A percentile compares a stretch with the other conserved stretches of the same genome.
Evolutionary conservation across 1,140 invertebrate species (phyloP).

Genomic region (Laupala kohalensis): DNA sequence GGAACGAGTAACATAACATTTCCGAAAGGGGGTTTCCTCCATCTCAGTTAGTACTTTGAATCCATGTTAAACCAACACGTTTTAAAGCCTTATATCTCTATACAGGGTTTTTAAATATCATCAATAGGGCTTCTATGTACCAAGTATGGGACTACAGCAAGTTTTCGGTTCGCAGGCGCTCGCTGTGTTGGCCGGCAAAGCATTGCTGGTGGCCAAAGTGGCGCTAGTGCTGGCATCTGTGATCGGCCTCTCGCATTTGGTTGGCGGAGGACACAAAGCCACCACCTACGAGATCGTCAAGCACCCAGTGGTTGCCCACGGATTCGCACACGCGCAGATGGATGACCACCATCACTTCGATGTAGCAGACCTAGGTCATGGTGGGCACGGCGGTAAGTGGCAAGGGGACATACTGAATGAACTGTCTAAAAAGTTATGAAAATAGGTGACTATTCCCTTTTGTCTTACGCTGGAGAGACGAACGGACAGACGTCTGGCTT

Average conservation of each 20-base stretch:
- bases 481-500: no score
- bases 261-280: not conserved
- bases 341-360: conserved; percentile 39
- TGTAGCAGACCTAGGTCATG: conserved; percentile 26
- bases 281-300: conserved; percentile 35
- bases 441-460: no score
- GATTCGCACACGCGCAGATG: conserved; percentile 49
- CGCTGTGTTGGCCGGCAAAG: conserved; percentile 61
- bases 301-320: conserved; percentile 60
- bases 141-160: no score
- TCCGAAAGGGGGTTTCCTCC: no score
- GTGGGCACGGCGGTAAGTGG: conserved; percentile 2
- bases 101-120: no score
- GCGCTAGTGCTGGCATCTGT: conserved; percentile 61
- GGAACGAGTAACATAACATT: no score
- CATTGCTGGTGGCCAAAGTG: conserved; percentile 58
- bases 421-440: no score
- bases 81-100: no score
- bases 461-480: no score
- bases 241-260: conserved; percentile 50
- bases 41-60: no score
- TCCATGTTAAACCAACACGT: no score
- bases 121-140: no score
- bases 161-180: conserved; percentile 39
- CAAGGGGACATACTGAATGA: not conserved